These are phyloP conservation scores for Ectropis crepuscularia DNA, from an alignment of 2,888 invertebrate genomes.

Conservation along the genomic window DNA sequence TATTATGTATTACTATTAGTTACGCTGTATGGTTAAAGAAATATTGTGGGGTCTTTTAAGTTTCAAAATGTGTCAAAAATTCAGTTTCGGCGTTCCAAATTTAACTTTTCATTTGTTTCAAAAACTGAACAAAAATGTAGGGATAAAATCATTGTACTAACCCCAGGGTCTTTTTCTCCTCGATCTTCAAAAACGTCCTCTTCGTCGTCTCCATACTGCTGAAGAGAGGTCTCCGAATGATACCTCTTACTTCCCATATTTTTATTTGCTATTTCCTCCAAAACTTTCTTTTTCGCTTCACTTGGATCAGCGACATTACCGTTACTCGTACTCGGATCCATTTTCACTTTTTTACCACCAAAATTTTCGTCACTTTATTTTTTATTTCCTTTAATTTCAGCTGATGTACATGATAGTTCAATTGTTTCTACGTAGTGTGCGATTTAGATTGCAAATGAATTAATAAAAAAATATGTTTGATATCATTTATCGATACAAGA, in stretches of 20 bases:
- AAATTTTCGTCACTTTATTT: constrained; percentile 13
- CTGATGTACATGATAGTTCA: constrained; percentile 30
- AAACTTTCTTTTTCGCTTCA: constrained; percentile 53
- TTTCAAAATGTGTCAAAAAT: too few species aligned
- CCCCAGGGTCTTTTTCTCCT: constrained; percentile 63
- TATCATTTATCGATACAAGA: constrained; percentile 63
- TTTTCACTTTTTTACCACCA: constrained; percentile 7
- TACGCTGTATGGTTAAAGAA: neutral
- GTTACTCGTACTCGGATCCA: constrained; percentile 34
- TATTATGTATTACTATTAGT: too few species aligned
- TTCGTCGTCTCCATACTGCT: constrained; percentile 65
- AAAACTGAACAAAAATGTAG: neutral
- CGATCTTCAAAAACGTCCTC: constrained; percentile 45
- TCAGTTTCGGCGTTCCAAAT: too few species aligned
- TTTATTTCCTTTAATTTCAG: constrained; percentile 26
- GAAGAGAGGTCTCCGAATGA: constrained; percentile 75
- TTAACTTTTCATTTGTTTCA: too few species aligned
- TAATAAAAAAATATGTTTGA: constrained; percentile 62
- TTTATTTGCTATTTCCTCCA: constrained; percentile 67
- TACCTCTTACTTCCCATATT: constrained; percentile 72
- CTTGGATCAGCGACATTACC: constrained; percentile 62
- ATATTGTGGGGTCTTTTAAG: neutral
- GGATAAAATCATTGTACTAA: constrained; percentile 46
- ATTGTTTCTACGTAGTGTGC: constrained; percentile 51
- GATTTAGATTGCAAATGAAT: constrained; percentile 74